phyloP scores from a whole-genome alignment of 2,888 invertebrate genomes.

The Sipunculus nudus region DNA sequence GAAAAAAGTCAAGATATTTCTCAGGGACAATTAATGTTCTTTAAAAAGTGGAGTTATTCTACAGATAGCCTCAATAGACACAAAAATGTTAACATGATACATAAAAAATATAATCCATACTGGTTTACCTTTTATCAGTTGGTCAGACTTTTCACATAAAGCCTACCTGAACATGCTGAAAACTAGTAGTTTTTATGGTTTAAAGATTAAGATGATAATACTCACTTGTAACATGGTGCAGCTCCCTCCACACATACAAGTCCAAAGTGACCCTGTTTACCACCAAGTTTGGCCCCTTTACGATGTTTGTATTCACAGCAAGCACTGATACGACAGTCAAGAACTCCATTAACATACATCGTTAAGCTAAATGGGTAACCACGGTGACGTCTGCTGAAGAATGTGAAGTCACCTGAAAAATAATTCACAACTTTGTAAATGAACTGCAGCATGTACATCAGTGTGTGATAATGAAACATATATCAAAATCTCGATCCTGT shows the following conservation, averaged over 20 bases:
- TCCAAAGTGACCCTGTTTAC: slow-evolving; percentile 65
- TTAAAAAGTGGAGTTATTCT: no score
- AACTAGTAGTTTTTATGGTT: neutral
- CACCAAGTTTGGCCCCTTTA: slow-evolving; percentile 63
- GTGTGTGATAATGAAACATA: neutral
- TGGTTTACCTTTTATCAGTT: no score
- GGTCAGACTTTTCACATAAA: no score
- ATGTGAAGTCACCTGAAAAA: slow-evolving; percentile 63
- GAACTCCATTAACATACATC: slow-evolving; percentile 65
- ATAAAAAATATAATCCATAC: no score
- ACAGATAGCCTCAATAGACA: no score
- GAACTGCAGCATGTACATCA: no score
- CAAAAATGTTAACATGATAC: no score
- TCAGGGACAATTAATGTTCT: no score
- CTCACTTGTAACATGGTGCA: slow-evolving; percentile 37
- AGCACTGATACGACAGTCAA: slow-evolving; percentile 65
- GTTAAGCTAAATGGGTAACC: slow-evolving; percentile 67
- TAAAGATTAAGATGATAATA: neutral
- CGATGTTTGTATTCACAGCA: slow-evolving; percentile 68
- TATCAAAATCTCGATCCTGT: no score
- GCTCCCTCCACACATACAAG: slow-evolving; percentile 60
- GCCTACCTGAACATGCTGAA: neutral
- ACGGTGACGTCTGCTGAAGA: slow-evolving; percentile 65
- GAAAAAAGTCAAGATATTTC: neutral
- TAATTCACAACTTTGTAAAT: no score